Base-by-base conservation (phyloP, 2,113 vertebrate species). In the Recurvirostra avosetta region DNA sequence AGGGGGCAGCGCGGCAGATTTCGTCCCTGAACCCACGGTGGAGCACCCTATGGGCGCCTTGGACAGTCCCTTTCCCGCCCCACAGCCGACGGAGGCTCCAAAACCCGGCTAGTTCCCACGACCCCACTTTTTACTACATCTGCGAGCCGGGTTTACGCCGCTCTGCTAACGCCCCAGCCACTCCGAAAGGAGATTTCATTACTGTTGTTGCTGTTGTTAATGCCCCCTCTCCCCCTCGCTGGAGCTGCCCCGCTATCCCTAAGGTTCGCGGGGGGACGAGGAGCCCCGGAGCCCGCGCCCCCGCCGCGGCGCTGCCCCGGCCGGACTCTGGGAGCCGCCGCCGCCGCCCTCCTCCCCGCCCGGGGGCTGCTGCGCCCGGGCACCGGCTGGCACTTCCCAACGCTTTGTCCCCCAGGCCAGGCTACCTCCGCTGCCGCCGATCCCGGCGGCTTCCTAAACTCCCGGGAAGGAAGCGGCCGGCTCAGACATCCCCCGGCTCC, bases 221-320 rank as follows among this genome's bases (percentile, higher is more conserved):
- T 12, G 43, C 5, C 8, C 23, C 7, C 26, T 45, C 32, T 25
- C 4, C 26, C 15, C 47, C 8, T 56, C 29, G 9, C 36, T 58
- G 36, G 38, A 71, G 74, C 26, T 71, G 74, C 61, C 22, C 15
- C 34, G 2, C 58, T 40, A 3, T 26, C 40, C 72, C 22, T 15
- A 7, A 40, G 78, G 22, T 38, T 67, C 9, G 6, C 14, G 5
- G 67, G 13, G 13, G 10, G 6, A 19, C 18, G 17, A 15, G 36
- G 65, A 1, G 0, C 22, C 29, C 38, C 15, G 16, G 13, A 13
- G 3, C 30, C 66, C 30, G 3, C 18, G 4, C 11, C 22, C 8
- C 53, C 12, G 4, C n/a, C 11, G 5, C 30, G 11, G 26, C 11
- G 11, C 67, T 63, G 53, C 27, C 25, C 50, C 9, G 4, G 30